phyloP scores from a whole-genome alignment of 2,113 vertebrate genomes.

The Forbesichthys agassizii region DNA sequence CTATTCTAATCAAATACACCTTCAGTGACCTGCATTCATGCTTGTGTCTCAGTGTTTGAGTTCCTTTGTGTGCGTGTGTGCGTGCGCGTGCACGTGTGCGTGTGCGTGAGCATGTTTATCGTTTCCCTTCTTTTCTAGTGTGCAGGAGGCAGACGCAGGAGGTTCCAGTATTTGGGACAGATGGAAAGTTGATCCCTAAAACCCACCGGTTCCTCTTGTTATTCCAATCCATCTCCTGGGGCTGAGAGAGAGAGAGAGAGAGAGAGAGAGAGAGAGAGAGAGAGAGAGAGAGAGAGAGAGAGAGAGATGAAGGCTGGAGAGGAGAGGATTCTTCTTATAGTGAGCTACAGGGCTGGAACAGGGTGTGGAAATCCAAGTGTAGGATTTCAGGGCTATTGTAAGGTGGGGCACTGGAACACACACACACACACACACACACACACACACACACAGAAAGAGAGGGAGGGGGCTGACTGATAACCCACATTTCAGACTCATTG shows the following conservation, averaged over 20 bases:
- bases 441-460: slow-evolving; percentile 18
- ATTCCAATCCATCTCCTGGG: slow-evolving; percentile 63
- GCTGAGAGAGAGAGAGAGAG: slow-evolving; percentile 43
- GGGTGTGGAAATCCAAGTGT: slow-evolving; percentile 61
- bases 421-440: too few relatives aligned
- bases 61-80: not conserved
- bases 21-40: slow-evolving; percentile 2
- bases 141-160: slow-evolving; percentile 34
- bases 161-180: slow-evolving; percentile 58
- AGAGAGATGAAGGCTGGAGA: slow-evolving; percentile 1
- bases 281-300: slow-evolving; percentile 7
- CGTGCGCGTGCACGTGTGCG: not conserved
- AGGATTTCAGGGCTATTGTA: slow-evolving; percentile 49
- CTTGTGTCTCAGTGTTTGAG: slow-evolving; percentile 9
- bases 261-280: slow-evolving; percentile 4
- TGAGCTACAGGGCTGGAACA: slow-evolving; percentile 41
- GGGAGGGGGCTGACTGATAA: slow-evolving; percentile 6
- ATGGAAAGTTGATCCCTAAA: slow-evolving; percentile 59
- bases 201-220: slow-evolving; percentile 62
- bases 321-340: slow-evolving; percentile 52
- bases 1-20: slow-evolving; percentile 27
- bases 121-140: slow-evolving; percentile 32
- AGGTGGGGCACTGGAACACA: slow-evolving; percentile 16
- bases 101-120: slow-evolving; percentile 33
- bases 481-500: not conserved